Percentiles rank a stretch among this genome's conserved stretches.
Evolutionary conservation across 2,888 invertebrate species (phyloP).

Genomic region (Neoaliturus tenellus): DNA sequence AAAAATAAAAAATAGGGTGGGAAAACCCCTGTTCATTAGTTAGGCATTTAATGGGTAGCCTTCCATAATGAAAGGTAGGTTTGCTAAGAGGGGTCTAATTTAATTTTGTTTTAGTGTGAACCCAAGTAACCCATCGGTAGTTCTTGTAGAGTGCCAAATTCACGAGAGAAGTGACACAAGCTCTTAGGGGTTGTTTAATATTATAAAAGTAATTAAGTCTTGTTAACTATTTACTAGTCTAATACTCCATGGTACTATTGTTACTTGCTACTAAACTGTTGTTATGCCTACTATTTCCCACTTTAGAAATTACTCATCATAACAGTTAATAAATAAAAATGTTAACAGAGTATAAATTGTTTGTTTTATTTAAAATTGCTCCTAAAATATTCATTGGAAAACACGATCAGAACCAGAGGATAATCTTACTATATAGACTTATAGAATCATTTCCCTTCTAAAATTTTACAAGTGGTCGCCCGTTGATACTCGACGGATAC

Average conservation of each 20-base stretch:
- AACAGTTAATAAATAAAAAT: background rate
- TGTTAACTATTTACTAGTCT: background rate
- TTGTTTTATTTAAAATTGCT: no score
- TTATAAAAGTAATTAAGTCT: background rate
- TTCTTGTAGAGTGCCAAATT: conserved; percentile 8
- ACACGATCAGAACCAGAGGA: no score
- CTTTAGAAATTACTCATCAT: background rate
- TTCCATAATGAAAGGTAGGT: no score
- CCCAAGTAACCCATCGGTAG: background rate
- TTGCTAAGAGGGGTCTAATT: no score
- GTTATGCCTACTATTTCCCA: background rate
- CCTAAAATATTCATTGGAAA: no score
- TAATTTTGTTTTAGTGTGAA: background rate
- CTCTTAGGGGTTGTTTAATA: background rate
- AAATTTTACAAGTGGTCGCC: no score
- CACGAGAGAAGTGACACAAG: background rate
- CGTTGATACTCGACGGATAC: no score
- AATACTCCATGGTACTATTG: background rate
- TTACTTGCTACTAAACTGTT: background rate
- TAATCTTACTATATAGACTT: no score
- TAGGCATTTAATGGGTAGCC: no score
- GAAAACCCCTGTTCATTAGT: no score
- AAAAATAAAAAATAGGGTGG: no score
- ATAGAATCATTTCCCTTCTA: no score
- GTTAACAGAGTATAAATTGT: background rate